phyloP scores from a whole-genome alignment of 2,113 vertebrate genomes.

The Pelobates fuscus region DNA sequence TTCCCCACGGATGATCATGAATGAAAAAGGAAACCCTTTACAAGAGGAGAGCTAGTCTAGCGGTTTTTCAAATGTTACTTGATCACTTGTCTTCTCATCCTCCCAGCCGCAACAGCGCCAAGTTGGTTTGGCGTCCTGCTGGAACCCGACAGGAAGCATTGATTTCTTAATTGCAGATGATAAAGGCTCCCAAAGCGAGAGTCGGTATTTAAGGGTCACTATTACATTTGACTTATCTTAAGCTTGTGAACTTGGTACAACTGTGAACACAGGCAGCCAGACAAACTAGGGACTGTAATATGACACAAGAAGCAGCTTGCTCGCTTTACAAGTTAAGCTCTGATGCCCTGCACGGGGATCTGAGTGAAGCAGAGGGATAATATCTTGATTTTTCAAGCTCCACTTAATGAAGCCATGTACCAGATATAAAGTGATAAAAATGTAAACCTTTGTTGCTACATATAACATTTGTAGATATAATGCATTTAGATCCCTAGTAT shows the following conservation, averaged over 20 bases:
- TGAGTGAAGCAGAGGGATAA: neutral
- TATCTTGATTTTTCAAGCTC: neutral
- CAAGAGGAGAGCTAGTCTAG: slow-evolving; percentile 18
- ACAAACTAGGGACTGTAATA: slow-evolving; percentile 1
- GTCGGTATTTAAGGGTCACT: slow-evolving; percentile 13
- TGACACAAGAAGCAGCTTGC: neutral
- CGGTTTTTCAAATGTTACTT: slow-evolving; percentile 36
- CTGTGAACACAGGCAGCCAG: slow-evolving; percentile 11
- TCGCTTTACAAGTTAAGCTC: slow-evolving; percentile 3
- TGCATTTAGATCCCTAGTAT: too few relatives aligned
- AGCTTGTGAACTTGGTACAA: slow-evolving; percentile 28
- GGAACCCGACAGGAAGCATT: slow-evolving; percentile 45
- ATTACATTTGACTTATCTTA: slow-evolving; percentile 43
- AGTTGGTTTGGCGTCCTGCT: slow-evolving; percentile 39
- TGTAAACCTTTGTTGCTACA: too few relatives aligned
- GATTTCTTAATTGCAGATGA: slow-evolving; percentile 46
- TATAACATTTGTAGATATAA: too few relatives aligned
- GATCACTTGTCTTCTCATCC: slow-evolving; percentile 37
- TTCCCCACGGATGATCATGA: neutral
- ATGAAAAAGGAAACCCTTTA: slow-evolving; percentile 2
- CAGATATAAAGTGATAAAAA: too few relatives aligned
- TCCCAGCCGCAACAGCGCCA: slow-evolving; percentile 41
- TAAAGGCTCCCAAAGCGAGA: slow-evolving; percentile 39
- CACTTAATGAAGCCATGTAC: neutral
- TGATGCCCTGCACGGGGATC: neutral